phyloP scores from a whole-genome alignment of 2,888 invertebrate species.

The Bellardia bayeri region DNA sequence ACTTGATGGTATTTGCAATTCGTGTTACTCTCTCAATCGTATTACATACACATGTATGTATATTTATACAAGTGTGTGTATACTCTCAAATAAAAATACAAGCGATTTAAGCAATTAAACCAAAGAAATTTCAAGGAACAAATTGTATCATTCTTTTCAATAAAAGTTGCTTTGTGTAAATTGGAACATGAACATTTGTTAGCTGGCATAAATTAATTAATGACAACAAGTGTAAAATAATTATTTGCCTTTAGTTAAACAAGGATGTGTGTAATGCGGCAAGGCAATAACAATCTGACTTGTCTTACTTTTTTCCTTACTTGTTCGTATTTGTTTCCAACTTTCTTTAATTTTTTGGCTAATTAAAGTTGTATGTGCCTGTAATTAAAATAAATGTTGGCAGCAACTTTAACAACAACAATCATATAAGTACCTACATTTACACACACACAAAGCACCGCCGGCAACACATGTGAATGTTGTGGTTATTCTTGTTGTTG shows the following conservation, averaged over 20 bases:
- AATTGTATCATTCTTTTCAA: too few relatives aligned
- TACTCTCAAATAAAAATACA: too few relatives aligned
- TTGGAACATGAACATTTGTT: not conserved
- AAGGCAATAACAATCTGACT: slow-evolving; percentile 10
- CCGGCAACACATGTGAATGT: not conserved
- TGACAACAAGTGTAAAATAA: not conserved
- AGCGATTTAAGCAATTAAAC: too few relatives aligned
- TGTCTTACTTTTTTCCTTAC: not conserved
- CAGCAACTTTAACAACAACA: not conserved
- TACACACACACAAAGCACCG: not conserved
- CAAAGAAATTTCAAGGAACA: too few relatives aligned
- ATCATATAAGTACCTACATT: not conserved
- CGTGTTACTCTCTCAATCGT: too few relatives aligned
- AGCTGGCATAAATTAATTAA: slow-evolving; percentile 4
- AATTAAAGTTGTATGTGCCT: slow-evolving; percentile 29
- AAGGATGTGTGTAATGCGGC: not conserved
- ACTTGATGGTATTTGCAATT: too few relatives aligned
- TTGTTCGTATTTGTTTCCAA: not conserved
- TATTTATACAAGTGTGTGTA: too few relatives aligned
- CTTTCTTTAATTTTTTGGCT: not conserved
- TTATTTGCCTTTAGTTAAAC: slow-evolving; percentile 12
- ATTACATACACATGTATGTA: too few relatives aligned
- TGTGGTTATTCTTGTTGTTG: too few relatives aligned
- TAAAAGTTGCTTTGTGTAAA: too few relatives aligned
- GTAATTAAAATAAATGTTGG: slow-evolving; percentile 35